These are phyloP conservation scores for Xanthia icteritia DNA, from an alignment of 2,888 invertebrate genomes.

Conservation along the genomic window DNA sequence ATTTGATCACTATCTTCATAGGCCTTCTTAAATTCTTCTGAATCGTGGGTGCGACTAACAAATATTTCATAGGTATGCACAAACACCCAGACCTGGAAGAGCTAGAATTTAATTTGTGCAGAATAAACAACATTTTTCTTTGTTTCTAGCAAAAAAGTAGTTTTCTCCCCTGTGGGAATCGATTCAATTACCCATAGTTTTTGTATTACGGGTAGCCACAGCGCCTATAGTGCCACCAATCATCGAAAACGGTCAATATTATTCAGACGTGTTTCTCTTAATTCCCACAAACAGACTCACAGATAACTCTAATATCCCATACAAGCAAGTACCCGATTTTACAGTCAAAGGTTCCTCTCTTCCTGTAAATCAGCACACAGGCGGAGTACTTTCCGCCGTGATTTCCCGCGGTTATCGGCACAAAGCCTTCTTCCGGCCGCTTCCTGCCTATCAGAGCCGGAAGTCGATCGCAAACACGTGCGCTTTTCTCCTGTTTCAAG, in stretches of 20 bases:
- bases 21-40: not conserved
- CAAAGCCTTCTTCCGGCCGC: conserved; percentile 53
- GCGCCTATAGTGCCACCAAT: not conserved
- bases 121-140: not conserved
- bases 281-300: not conserved
- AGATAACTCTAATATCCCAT: not conserved
- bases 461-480: conserved; percentile 47
- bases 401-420: conserved; percentile 58
- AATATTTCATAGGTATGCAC: not conserved
- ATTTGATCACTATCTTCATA: not conserved
- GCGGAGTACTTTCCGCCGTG: conserved; percentile 26
- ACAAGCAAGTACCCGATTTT: not conserved
- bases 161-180: not conserved
- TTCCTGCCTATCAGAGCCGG: conserved; percentile 43
- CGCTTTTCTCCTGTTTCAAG: conserved; percentile 41
- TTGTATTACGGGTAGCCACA: not conserved
- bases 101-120: not conserved
- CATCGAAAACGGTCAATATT: not conserved
- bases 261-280: too few relatives aligned
- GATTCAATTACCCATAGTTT: not conserved
- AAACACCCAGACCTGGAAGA: not conserved
- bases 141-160: too few relatives aligned
- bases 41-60: not conserved
- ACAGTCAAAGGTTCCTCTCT: not conserved
- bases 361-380: not conserved